Conservation (phyloP, 2,888 invertebrate genomes). For the Caradrina clavipalpis region DNA sequence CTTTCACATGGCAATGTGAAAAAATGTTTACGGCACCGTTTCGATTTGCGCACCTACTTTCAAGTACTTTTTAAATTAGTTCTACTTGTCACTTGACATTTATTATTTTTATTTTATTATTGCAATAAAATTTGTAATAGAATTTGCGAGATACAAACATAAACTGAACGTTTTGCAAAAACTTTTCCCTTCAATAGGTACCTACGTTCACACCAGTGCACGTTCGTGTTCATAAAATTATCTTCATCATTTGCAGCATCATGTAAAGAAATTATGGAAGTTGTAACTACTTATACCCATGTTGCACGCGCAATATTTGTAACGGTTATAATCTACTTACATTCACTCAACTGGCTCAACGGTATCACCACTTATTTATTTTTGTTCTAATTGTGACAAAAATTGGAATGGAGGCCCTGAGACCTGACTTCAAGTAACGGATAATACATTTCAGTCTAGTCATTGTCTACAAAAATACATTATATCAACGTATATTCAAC, state of each 20-base stretch:
- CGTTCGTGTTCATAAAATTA: conserved; percentile 50
- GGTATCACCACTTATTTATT: conserved; percentile 44
- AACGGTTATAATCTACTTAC: conserved; percentile 47
- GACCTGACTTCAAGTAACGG: conserved; percentile 2
- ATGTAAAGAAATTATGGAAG: conserved; percentile 49
- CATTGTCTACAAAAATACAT: conserved; percentile 9
- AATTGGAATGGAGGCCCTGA: conserved; percentile 16
- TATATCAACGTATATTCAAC: conserved; percentile 5
- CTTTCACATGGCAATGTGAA: conserved; percentile 60
- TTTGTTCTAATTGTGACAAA: conserved; percentile 43
- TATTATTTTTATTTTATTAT: background rate
- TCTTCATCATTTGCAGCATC: conserved; percentile 47
- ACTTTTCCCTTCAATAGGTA: conserved; percentile 12
- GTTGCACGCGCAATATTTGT: conserved; percentile 50
- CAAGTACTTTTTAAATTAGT: conserved; percentile 34
- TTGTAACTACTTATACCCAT: conserved; percentile 31
- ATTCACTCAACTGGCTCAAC: conserved; percentile 47
- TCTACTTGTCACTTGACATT: conserved; percentile 28
- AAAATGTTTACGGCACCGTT: conserved; percentile 45
- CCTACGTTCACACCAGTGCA: conserved; percentile 21
- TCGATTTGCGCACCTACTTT: conserved; percentile 39
- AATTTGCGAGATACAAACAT: background rate
- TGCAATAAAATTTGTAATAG: background rate
- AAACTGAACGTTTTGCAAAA: conserved; percentile 5
- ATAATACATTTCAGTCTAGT: conserved; percentile 2